Conservation (phyloP, 2,888 invertebrate species). For the Morpho achilles region DNA sequence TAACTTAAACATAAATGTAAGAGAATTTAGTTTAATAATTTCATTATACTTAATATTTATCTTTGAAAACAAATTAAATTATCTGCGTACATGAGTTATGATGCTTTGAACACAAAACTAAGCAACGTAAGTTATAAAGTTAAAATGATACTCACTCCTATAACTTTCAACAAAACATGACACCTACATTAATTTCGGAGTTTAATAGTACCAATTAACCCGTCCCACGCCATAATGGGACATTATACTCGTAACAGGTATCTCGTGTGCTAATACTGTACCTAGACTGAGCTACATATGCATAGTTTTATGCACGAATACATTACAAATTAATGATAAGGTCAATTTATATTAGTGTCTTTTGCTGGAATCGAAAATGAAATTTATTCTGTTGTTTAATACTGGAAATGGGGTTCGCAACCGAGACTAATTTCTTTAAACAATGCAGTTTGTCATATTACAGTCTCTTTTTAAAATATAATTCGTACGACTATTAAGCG, state of each 20-base stretch:
- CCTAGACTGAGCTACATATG: not conserved
- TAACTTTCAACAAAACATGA: slow-evolving; percentile 29
- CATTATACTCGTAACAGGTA: slow-evolving; percentile 22
- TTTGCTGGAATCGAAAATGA: too few species aligned
- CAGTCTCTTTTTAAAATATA: too few species aligned
- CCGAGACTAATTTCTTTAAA: too few species aligned
- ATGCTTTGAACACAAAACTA: slow-evolving; percentile 20
- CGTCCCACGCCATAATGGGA: slow-evolving; percentile 23
- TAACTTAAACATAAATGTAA: slow-evolving; percentile 20
- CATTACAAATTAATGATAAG: not conserved
- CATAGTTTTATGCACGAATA: slow-evolving; percentile 3
- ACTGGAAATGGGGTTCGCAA: too few species aligned
- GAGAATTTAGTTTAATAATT: slow-evolving; percentile 21
- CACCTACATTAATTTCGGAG: slow-evolving; percentile 31
- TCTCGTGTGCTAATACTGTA: slow-evolving; percentile 4
- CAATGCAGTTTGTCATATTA: too few species aligned
- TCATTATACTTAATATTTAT: slow-evolving; percentile 15
- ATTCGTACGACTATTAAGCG: too few species aligned
- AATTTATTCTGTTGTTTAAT: too few species aligned
- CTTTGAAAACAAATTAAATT: slow-evolving; percentile 21
- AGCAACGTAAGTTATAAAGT: slow-evolving; percentile 27
- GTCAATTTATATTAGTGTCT: too few species aligned
- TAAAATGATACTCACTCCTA: slow-evolving; percentile 26
- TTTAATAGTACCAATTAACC: slow-evolving; percentile 29
- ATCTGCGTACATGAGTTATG: slow-evolving; percentile 5